phyloP scores from a whole-genome alignment of 2,113 vertebrate species.

The Arothron firmamentum region DNA sequence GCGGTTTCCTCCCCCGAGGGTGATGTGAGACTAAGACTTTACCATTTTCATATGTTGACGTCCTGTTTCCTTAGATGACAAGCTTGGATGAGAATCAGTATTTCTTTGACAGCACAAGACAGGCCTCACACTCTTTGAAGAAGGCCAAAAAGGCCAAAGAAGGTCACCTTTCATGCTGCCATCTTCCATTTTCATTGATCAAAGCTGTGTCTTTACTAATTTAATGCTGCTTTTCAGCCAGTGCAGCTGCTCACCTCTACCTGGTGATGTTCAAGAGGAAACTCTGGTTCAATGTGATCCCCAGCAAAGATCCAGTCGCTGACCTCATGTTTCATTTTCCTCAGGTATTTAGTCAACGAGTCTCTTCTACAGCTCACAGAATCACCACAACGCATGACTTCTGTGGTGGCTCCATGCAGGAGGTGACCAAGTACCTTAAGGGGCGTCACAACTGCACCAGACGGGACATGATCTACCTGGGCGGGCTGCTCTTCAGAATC shows the following conservation, averaged over 20 bases:
- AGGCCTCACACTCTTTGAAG: slow-evolving; percentile 78
- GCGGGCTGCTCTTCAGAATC: slow-evolving; percentile 84
- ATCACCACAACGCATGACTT: background rate
- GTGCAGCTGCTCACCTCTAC: slow-evolving; percentile 58
- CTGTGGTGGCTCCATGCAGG: slow-evolving; percentile 68
- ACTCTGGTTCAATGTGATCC: slow-evolving; percentile 87
- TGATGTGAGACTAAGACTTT: background rate
- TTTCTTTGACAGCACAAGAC: slow-evolving; percentile 88
- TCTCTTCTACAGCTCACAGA: background rate
- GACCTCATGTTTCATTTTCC: slow-evolving; percentile 91
- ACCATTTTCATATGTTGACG: background rate
- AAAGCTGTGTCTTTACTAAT: background rate
- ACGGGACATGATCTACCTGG: slow-evolving; percentile 81
- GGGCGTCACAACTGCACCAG: slow-evolving; percentile 84
- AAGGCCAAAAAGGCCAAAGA: slow-evolving; percentile 82
- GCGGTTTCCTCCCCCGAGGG: too few species aligned
- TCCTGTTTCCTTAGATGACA: slow-evolving; percentile 70
- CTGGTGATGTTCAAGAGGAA: slow-evolving; percentile 90
- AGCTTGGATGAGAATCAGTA: slow-evolving; percentile 86
- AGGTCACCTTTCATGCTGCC: slow-evolving; percentile 61
- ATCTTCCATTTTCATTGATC: background rate
- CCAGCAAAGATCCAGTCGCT: slow-evolving; percentile 84
- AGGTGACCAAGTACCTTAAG: slow-evolving; percentile 85
- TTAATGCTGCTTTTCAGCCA: slow-evolving; percentile 53
- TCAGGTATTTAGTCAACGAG: slow-evolving; percentile 70